Percentiles rank a stretch among this genome's conserved stretches.
phyloP scores from a whole-genome alignment of 2,888 invertebrate species.

The Boloria euphrosyne region DNA sequence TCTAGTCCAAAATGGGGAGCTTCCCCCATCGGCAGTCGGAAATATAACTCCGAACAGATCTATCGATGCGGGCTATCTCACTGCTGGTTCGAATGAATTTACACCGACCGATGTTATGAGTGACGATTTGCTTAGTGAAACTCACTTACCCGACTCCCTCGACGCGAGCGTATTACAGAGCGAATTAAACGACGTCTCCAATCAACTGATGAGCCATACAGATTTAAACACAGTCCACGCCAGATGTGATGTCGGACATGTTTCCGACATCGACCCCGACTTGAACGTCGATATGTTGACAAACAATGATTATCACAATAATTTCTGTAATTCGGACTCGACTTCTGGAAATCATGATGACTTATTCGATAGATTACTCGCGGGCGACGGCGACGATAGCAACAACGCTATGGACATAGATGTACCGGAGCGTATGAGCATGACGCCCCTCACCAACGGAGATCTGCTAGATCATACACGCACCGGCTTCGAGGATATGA shows the following conservation, averaged over 20 bases:
- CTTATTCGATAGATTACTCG: conserved; percentile 67
- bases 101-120: conserved; percentile 64
- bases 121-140: conserved; percentile 61
- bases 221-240: conserved; percentile 59
- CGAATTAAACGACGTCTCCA: conserved; percentile 72
- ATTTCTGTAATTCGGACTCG: conserved; percentile 61
- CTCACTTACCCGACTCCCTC: conserved; percentile 61
- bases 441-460: conserved; percentile 68
- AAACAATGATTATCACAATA: conserved; percentile 55
- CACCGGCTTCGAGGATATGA: conserved; percentile 72
- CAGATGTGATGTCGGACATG: conserved; percentile 50
- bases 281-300: conserved; percentile 50
- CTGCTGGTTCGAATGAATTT: conserved; percentile 54
- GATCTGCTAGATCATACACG: conserved; percentile 69
- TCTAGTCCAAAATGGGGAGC: conserved; percentile 94
- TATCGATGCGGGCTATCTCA: conserved; percentile 52
- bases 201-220: conserved; percentile 71
- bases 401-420: conserved; percentile 47
- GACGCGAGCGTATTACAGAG: conserved; percentile 71
- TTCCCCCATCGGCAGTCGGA: conserved; percentile 92
- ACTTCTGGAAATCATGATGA: conserved; percentile 65
- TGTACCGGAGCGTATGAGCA: conserved; percentile 62
- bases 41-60: conserved; percentile 80
- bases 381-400: conserved; percentile 56
- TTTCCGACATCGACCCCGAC: conserved; percentile 58